These are phyloP conservation scores for Aphaenogaster rudis DNA, from an alignment of 1,140 invertebrate species.

Conservation along the genomic window DNA sequence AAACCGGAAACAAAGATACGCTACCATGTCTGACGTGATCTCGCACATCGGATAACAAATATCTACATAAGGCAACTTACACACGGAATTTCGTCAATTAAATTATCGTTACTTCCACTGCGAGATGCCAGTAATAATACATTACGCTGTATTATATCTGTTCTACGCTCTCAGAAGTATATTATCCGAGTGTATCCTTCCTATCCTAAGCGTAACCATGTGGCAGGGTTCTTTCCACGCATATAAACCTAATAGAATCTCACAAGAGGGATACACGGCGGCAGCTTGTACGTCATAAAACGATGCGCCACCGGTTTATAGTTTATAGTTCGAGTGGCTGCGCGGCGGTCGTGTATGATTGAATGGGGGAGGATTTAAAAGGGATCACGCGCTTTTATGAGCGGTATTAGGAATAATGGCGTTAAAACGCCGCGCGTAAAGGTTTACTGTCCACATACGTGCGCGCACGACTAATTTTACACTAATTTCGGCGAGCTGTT, in stretches of 20 bases:
- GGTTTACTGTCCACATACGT: slow-evolving; percentile 33
- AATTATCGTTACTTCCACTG: slow-evolving; percentile 39
- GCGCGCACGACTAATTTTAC: slow-evolving; percentile 61
- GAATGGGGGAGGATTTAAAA: slow-evolving; percentile 82
- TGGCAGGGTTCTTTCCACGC: slow-evolving; percentile 29
- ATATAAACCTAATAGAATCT: slow-evolving; percentile 81
- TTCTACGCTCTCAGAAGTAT: neutral
- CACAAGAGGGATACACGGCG: slow-evolving; percentile 51
- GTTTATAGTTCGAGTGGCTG: slow-evolving; percentile 81
- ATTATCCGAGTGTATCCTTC: slow-evolving; percentile 6
- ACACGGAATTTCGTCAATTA: slow-evolving; percentile 38
- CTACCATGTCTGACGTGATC: neutral
- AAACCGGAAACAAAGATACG: slow-evolving; percentile 10
- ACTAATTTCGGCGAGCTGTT: slow-evolving; percentile 60
- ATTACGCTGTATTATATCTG: neutral
- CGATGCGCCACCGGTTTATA: slow-evolving; percentile 83
- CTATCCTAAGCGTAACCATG: neutral
- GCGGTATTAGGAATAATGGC: slow-evolving; percentile 77
- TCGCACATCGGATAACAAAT: slow-evolving; percentile 14
- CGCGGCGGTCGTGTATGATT: slow-evolving; percentile 70
- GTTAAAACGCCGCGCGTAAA: slow-evolving; percentile 63
- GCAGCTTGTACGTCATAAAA: slow-evolving; percentile 84
- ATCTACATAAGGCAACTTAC: slow-evolving; percentile 18
- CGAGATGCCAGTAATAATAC: slow-evolving; percentile 30
- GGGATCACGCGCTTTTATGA: slow-evolving; percentile 82